These are phyloP conservation scores for Catamblyrhynchus diadema DNA, from an alignment of 2,797 vertebrate species.

Conservation along the genomic window DNA sequence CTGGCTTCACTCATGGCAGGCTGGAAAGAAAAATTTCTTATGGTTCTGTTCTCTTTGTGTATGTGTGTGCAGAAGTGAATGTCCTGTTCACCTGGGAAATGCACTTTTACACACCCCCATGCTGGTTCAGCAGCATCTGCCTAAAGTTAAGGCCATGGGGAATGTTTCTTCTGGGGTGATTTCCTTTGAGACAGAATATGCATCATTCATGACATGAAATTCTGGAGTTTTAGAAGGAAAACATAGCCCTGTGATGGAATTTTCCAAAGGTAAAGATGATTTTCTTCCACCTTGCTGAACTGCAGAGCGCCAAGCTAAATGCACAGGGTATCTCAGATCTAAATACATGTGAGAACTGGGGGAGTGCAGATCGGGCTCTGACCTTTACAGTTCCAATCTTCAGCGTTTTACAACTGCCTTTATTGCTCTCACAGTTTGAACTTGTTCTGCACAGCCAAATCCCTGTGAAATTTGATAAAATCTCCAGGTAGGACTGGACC, in stretches of 20 bases:
- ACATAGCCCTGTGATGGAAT: background rate
- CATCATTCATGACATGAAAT: background rate
- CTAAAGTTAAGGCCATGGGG: background rate
- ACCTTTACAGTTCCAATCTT: slow-evolving; percentile 42
- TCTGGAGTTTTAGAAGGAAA: background rate
- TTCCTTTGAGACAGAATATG: background rate
- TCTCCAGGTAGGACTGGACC: background rate
- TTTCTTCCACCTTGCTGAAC: background rate
- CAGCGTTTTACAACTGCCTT: background rate
- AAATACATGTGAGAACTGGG: background rate
- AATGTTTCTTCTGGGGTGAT: background rate
- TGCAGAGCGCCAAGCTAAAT: background rate
- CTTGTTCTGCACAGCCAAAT: background rate
- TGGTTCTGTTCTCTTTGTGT: background rate
- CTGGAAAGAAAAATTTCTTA: background rate
- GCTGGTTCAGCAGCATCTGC: background rate
- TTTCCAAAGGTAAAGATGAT: slow-evolving; percentile 33
- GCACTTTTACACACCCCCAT: background rate
- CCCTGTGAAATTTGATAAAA: background rate
- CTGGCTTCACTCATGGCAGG: background rate
- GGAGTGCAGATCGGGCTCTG: slow-evolving; percentile 21
- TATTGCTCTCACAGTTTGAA: background rate
- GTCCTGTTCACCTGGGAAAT: background rate
- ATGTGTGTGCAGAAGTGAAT: background rate
- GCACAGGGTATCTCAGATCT: background rate